Conservation (phyloP, 2,888 invertebrate genomes). For the Syrphus vitripennis region DNA sequence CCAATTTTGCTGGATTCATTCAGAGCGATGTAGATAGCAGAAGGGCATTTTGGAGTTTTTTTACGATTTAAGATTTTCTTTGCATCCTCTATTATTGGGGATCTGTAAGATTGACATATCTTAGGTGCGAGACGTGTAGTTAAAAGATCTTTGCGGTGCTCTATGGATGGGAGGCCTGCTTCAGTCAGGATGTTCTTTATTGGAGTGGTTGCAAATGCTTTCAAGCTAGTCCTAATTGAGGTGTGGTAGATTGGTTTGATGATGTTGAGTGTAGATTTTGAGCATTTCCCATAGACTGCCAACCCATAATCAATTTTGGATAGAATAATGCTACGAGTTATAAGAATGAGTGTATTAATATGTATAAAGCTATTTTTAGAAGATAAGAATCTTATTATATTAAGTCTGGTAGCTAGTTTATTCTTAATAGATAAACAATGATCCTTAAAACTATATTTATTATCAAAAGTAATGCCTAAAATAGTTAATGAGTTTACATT, state of each 20-base stretch:
- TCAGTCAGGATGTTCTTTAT: not conserved
- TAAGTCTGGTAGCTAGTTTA: slow-evolving; percentile 13
- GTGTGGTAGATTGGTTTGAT: slow-evolving; percentile 16
- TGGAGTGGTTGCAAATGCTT: not conserved
- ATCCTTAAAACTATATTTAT: slow-evolving; percentile 8
- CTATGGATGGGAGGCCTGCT: not conserved
- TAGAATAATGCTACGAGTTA: slow-evolving; percentile 23
- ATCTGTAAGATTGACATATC: too few relatives aligned
- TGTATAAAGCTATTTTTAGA: slow-evolving; percentile 27
- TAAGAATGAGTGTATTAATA: not conserved
- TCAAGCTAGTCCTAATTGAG: slow-evolving; percentile 13
- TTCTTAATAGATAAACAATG: not conserved
- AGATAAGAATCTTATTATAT: slow-evolving; percentile 9
- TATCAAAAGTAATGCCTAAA: slow-evolving; percentile 6
- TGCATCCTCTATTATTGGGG: too few relatives aligned
- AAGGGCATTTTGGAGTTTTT: too few relatives aligned
- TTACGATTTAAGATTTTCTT: not conserved
- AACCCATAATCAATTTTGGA: slow-evolving; percentile 43
- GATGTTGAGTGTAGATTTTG: not conserved
- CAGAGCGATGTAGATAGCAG: too few relatives aligned
- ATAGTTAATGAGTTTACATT: not conserved
- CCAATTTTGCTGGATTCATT: not conserved
- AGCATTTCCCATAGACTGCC: too few relatives aligned
- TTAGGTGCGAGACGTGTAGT: too few relatives aligned
- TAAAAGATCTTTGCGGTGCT: too few relatives aligned